These are phyloP conservation scores for Eunapius fragilis DNA, from an alignment of 37 sponge, comb jelly and placozoan genomes.

Conservation along the genomic window DNA sequence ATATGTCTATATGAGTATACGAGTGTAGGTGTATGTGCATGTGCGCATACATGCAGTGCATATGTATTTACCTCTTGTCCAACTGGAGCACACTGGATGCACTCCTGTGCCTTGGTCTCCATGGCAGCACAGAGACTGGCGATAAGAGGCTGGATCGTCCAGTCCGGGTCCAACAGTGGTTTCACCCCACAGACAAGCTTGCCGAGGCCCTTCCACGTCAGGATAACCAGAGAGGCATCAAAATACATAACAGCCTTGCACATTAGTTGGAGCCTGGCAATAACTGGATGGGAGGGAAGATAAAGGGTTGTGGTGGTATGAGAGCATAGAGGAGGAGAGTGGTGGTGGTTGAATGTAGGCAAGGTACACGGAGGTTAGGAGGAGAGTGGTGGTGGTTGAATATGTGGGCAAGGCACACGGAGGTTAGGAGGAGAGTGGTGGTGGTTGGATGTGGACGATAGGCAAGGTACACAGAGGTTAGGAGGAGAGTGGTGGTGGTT, in stretches of 20 bases:
- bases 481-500: no score
- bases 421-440: no score
- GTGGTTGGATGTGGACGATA: no score
- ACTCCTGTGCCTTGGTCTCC: conserved; percentile 12
- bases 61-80: neutral
- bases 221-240: conserved; percentile 47
- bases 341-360: no score
- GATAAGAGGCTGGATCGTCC: conserved; percentile 5
- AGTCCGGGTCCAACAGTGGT: neutral
- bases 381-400: no score
- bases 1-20: conserved; percentile 5
- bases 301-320: neutral
- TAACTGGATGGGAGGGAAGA: neutral
- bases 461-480: no score
- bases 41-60: conserved; percentile 22
- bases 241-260: conserved; percentile 23
- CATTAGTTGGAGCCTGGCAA: neutral
- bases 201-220: conserved; percentile 35
- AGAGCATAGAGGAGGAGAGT: neutral
- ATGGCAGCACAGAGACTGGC: conserved; percentile 38
- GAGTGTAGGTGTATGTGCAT: neutral
- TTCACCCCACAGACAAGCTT: conserved; percentile 24
- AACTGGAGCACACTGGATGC: conserved; percentile 5
- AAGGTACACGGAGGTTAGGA: no score
- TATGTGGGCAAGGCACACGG: no score